These are phyloP conservation scores for Cosmopolites sordidus DNA, from an alignment of 2,888 invertebrate genomes.

Conservation along the genomic window DNA sequence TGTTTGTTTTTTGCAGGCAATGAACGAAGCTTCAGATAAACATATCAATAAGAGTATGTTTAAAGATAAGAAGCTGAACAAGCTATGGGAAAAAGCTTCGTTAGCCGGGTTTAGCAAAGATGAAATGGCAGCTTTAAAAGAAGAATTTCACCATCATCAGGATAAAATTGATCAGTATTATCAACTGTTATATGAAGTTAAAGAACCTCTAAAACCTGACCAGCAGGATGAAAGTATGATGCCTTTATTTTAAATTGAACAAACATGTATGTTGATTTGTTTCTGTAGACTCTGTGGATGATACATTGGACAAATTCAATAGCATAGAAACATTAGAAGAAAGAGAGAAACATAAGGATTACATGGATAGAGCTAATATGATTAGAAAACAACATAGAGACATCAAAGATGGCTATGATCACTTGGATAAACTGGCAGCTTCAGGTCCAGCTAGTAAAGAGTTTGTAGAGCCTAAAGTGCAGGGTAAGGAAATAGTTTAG, in stretches of 20 bases:
- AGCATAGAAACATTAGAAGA: constrained; percentile 58
- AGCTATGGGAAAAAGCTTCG: constrained; percentile 87
- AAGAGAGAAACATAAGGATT: constrained; percentile 58
- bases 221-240: constrained; percentile 35
- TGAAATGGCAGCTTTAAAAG: constrained; percentile 75
- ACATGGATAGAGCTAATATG: constrained; percentile 63
- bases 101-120: constrained; percentile 79
- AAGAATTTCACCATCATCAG: constrained; percentile 89
- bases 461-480: constrained; percentile 88
- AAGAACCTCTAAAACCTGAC: constrained; percentile 47
- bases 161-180: constrained; percentile 90
- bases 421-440: constrained; percentile 67
- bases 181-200: constrained; percentile 68
- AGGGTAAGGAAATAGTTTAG: constrained; percentile 54
- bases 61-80: constrained; percentile 84
- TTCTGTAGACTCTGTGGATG: constrained; percentile 63
- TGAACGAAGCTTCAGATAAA: constrained; percentile 54
- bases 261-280: no score
- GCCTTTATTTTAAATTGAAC: no score
- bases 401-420: constrained; percentile 74
- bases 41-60: constrained; percentile 73
- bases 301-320: constrained; percentile 70
- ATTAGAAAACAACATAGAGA: constrained; percentile 71
- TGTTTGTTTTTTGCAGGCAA: constrained; percentile 24
- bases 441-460: constrained; percentile 73